phyloP scores from a whole-genome alignment of 1,140 invertebrate species.

The Prorops nasuta region DNA sequence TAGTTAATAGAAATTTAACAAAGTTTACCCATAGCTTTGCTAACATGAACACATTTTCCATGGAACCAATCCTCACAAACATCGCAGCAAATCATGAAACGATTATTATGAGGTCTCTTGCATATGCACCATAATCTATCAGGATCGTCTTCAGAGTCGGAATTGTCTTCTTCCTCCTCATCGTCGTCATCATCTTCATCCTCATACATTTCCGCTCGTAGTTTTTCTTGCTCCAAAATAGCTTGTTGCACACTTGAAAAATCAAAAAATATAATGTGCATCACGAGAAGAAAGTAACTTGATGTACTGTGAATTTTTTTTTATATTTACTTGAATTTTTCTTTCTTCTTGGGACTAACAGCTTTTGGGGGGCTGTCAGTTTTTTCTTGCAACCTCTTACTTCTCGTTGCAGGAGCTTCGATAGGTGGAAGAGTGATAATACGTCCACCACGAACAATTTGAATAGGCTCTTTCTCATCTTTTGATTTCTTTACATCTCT shows the following conservation, averaged over 20 bases:
- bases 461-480: slow-evolving; percentile 60
- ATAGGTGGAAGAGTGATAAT: slow-evolving; percentile 75
- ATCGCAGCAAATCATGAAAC: slow-evolving; percentile 98
- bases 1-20: neutral
- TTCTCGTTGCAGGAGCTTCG: slow-evolving; percentile 72
- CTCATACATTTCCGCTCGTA: neutral
- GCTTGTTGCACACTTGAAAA: slow-evolving; percentile 1
- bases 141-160: slow-evolving; percentile 87
- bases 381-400: slow-evolving; percentile 52
- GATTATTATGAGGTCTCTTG: slow-evolving; percentile 90
- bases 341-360: slow-evolving; percentile 9
- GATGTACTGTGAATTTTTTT: slow-evolving; percentile 3
- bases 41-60: slow-evolving; percentile 92
- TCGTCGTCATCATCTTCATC: slow-evolving; percentile 49
- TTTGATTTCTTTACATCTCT: slow-evolving; percentile 34
- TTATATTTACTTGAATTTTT: slow-evolving; percentile 21
- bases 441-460: slow-evolving; percentile 71
- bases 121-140: slow-evolving; percentile 95
- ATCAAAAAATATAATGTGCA: neutral
- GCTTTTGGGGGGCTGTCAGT: slow-evolving; percentile 20
- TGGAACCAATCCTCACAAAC: slow-evolving; percentile 97
- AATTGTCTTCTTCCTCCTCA: slow-evolving; percentile 59
- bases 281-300: neutral
- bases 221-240: slow-evolving; percentile 12
- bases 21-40: slow-evolving; percentile 76